Percentiles rank a stretch among this genome's conserved stretches.
phyloP scores from a whole-genome alignment of 2,888 invertebrate species.

The Sminthurides aquaticus region DNA sequence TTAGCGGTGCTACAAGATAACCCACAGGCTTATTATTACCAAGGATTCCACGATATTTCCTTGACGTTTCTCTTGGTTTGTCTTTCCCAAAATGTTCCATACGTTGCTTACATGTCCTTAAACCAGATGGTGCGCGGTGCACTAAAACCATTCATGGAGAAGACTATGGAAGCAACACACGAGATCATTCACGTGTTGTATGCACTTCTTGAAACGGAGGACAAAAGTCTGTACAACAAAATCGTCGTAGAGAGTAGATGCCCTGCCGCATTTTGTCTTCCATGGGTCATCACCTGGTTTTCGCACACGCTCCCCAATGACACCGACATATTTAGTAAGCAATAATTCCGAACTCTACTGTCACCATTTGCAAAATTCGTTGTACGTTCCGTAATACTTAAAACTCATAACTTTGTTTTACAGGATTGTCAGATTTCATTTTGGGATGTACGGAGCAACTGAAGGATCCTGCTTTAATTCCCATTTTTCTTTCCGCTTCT shows the following conservation, averaged over 20 bases:
- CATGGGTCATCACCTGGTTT: slow-evolving; percentile 43
- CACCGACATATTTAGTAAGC: slow-evolving; percentile 39
- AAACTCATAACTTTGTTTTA: background rate
- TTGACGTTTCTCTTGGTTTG: slow-evolving; percentile 40
- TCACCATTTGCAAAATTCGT: background rate
- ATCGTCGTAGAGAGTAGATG: slow-evolving; percentile 38
- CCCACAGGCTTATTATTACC: slow-evolving; percentile 39
- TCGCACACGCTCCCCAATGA: slow-evolving; percentile 41
- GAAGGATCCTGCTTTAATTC: slow-evolving; percentile 32
- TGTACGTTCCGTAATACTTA: background rate
- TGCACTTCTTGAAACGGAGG: slow-evolving; percentile 37
- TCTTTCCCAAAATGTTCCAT: slow-evolving; percentile 32
- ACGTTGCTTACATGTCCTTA: slow-evolving; percentile 37
- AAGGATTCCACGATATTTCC: slow-evolving; percentile 43
- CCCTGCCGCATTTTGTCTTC: slow-evolving; percentile 38
- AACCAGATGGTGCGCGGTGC: slow-evolving; percentile 35
- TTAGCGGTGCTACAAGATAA: slow-evolving; percentile 36
- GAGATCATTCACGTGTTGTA: slow-evolving; percentile 38
- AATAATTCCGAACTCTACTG: too few species aligned
- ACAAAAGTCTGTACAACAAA: slow-evolving; percentile 33
- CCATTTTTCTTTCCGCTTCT: slow-evolving; percentile 37
- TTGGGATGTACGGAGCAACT: slow-evolving; percentile 31
- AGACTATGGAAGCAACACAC: slow-evolving; percentile 39
- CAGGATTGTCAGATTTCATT: slow-evolving; percentile 40
- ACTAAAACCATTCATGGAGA: slow-evolving; percentile 40